phyloP scores from a whole-genome alignment of 2,113 vertebrate species.

The Spheniscus mendiculus region DNA sequence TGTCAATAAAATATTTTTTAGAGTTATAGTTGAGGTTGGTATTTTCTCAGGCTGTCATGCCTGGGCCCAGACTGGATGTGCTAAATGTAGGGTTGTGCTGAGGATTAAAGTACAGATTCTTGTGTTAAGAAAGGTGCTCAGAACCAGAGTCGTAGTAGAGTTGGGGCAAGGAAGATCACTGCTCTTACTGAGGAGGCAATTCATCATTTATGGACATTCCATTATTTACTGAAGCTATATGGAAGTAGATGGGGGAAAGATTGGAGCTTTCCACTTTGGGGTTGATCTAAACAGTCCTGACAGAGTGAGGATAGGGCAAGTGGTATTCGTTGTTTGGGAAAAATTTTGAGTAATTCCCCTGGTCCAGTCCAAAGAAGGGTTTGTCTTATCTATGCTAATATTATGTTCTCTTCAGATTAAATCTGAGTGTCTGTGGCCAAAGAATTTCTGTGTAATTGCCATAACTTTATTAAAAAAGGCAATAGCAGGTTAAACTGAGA shows the following conservation, averaged over 20 bases:
- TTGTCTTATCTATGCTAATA: not conserved
- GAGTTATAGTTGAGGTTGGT: not conserved
- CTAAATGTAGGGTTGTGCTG: not conserved
- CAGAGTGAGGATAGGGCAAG: not conserved
- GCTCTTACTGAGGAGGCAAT: not conserved
- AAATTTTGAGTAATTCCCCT: not conserved
- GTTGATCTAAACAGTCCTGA: not conserved
- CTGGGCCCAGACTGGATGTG: not conserved
- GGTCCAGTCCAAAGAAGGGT: not conserved
- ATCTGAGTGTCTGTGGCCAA: not conserved
- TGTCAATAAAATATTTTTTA: not conserved
- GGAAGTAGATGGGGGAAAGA: not conserved
- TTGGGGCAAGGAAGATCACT: not conserved
- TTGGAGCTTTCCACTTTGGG: not conserved
- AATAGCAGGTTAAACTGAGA: not conserved
- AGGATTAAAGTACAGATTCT: not conserved
- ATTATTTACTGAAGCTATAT: not conserved
- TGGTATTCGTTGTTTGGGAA: not conserved
- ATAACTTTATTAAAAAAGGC: not conserved
- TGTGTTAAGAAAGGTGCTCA: not conserved
- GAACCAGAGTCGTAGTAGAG: not conserved
- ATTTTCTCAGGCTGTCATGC: not conserved
- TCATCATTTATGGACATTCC: not conserved
- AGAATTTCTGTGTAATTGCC: not conserved
- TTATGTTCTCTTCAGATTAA: not conserved